These are phyloP conservation scores for Pica pica DNA, from an alignment of 2,113 vertebrate species.

Conservation along the genomic window DNA sequence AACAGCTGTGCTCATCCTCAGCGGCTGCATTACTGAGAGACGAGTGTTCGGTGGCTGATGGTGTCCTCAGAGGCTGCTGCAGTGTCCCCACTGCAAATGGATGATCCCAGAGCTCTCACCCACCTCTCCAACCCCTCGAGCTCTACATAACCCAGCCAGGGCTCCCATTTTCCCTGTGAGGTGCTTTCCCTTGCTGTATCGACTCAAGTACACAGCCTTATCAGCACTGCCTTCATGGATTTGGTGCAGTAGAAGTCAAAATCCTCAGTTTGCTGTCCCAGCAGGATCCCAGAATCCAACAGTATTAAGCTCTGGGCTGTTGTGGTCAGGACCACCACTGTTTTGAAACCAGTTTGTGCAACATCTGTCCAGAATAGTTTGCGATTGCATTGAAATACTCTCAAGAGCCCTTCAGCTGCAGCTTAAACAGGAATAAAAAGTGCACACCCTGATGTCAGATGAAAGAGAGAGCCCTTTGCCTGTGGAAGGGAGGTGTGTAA, in stretches of 20 bases:
- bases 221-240: background rate
- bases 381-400: background rate
- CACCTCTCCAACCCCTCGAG: background rate
- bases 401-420: background rate
- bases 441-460: constrained; percentile 8
- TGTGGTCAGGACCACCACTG: constrained; percentile 8
- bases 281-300: background rate
- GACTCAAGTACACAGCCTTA: background rate
- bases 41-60: background rate
- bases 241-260: background rate
- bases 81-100: background rate
- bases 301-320: background rate
- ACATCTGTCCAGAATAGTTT: constrained; percentile 19
- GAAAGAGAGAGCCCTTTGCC: constrained; percentile 30
- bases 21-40: background rate
- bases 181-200: background rate
- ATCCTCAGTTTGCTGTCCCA: background rate
- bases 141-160: background rate
- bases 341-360: background rate
- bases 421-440: background rate
- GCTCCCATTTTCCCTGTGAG: background rate
- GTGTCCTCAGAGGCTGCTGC: background rate
- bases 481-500: constrained; percentile 45
- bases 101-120: background rate
- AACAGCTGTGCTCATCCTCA: background rate